These are phyloP conservation scores for Caenorhabditis macrosperma DNA, from an alignment of 2,888 invertebrate genomes.

Conservation along the genomic window DNA sequence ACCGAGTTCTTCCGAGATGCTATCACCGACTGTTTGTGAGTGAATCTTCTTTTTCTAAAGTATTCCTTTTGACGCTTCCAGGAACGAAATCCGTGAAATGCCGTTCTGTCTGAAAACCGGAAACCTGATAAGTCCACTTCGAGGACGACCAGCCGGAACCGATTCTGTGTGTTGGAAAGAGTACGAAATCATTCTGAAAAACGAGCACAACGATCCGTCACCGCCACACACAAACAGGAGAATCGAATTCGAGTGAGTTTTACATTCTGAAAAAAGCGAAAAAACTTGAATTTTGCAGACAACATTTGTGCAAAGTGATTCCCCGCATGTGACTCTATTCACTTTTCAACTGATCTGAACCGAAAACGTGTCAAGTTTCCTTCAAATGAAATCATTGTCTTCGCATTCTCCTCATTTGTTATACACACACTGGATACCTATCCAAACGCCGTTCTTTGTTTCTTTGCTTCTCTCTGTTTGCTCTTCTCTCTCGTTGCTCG, in stretches of 20 bases:
- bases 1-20: slow-evolving; percentile 17
- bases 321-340: not conserved
- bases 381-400: not conserved
- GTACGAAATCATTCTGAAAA: slow-evolving; percentile 30
- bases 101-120: slow-evolving; percentile 32
- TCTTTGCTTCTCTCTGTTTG: slow-evolving; percentile 17
- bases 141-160: not conserved
- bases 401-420: not conserved
- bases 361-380: not conserved
- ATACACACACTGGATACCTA: slow-evolving; percentile 36
- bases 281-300: slow-evolving; percentile 5
- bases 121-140: slow-evolving; percentile 9
- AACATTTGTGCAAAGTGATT: not conserved
- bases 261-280: not conserved
- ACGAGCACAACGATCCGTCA: slow-evolving; percentile 30
- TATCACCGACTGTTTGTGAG: slow-evolving; percentile 42
- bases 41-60: not conserved
- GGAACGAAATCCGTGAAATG: slow-evolving; percentile 56
- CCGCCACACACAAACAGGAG: slow-evolving; percentile 7
- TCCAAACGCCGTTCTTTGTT: slow-evolving; percentile 35
- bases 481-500: slow-evolving; percentile 10
- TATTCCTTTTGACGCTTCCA: not conserved
- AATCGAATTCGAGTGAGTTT: slow-evolving; percentile 20
- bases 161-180: slow-evolving; percentile 35
- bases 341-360: not conserved